Base-by-base conservation (phyloP, 2,888 invertebrate genomes). In the Pandemis corylana region DNA sequence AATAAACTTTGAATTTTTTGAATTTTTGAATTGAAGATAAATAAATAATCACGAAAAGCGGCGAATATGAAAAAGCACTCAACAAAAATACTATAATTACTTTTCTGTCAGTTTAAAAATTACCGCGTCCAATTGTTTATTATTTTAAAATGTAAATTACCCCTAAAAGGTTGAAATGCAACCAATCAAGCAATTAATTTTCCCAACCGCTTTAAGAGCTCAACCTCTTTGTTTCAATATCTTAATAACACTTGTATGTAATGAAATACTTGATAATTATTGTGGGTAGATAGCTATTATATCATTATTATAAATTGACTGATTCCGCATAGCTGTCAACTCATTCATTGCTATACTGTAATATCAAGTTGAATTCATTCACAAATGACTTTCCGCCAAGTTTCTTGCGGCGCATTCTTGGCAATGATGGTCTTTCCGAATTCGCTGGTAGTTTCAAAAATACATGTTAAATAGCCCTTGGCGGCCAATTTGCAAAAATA, bases 271-370 rank as follows among this genome's bases (percentile, higher is more conserved):
- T 46, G 46, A 73, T 64, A 68, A 73, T 49, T 68, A 61, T 72
- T 44, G 68, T 61, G 10, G 44, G 63, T 4, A 68, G 62, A 53
- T 53, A 20, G 46, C 7, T 44, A 13, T 42, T 15, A 36, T 71
- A 41, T 36, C 20, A 70, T 44, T 15, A 15, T 49, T 65, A 49
- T 49, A 49, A 74, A 74, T 66, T 15, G 56, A 70, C 61, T 20
- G 28, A 61, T 73, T 74, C 74, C 74, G 74, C 74, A 70, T 74
- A 51, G 69, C 9, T 74, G 61, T 6, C 42, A 66, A 74, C 70
- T 70, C 56, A 44, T 12, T 15, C 5, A 53, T 41, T 13, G 13
- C 44, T 44, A 36, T 36, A 36, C 28, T 20, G 7, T 49, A 28
- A 7, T 6, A 36, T 0, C 3, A 12, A 10, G n/a, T 62, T 7